A percentile compares a stretch with the other conserved stretches of the same genome.
These are phyloP conservation scores for Uropetala carovei DNA, from an alignment of 2,888 invertebrate species.

Conservation along the genomic window DNA sequence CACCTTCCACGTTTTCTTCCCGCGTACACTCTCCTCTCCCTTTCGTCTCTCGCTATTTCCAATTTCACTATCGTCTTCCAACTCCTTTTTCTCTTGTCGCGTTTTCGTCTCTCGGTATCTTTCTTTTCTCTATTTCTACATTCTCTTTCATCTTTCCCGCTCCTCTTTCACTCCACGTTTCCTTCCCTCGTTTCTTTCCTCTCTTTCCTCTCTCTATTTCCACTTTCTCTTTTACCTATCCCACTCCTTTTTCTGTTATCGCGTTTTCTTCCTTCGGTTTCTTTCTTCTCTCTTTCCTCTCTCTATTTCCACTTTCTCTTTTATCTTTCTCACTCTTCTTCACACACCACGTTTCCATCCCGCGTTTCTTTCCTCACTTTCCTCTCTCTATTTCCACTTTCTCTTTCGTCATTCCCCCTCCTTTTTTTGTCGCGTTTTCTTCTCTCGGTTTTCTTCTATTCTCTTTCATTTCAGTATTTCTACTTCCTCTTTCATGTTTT, in stretches of 20 bases:
- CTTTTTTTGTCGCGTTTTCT: not conserved
- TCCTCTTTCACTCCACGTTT: not conserved
- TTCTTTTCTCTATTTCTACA: not conserved
- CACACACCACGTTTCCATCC: too few relatives aligned
- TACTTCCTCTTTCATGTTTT: not conserved
- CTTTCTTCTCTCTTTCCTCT: not conserved
- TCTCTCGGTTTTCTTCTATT: not conserved
- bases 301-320: not conserved
- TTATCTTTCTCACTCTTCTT: not conserved
- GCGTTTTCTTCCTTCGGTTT: not conserved
- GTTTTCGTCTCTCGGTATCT: not conserved
- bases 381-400: not conserved
- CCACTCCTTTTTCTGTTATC: not conserved
- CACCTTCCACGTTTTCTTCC: not conserved
- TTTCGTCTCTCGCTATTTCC: too few relatives aligned
- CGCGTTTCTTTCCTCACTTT: not conserved
- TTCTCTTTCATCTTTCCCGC: not conserved
- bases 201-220: not conserved
- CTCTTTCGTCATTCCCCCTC: not conserved
- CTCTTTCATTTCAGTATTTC: not conserved
- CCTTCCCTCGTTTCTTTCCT: not conserved
- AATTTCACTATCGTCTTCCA: not conserved
- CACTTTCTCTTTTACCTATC: not conserved
- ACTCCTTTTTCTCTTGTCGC: not conserved
- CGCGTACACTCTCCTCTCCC: not conserved